Percentiles rank a stretch among this genome's conserved stretches.
phyloP scores from a whole-genome alignment of 2,797 vertebrate genomes.

The Gobionotothen gibberifrons region DNA sequence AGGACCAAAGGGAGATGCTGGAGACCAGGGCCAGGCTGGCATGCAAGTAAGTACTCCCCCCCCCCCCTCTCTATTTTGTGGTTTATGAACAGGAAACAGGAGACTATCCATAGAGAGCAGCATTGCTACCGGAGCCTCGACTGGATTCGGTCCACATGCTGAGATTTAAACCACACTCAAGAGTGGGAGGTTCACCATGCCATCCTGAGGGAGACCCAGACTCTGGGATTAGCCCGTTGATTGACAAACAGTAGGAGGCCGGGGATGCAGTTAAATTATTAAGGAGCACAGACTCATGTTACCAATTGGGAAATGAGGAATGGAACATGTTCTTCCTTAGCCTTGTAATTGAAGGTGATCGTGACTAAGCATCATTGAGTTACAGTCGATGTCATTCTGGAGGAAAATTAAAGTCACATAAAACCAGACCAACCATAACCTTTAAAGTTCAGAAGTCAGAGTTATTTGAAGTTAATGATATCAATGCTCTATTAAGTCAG shows the following conservation, averaged over 20 bases:
- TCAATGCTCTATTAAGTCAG: constrained; percentile 3
- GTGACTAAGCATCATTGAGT: constrained; percentile 33
- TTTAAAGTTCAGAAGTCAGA: background rate
- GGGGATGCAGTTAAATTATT: constrained; percentile 68
- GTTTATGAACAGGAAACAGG: constrained; percentile 75
- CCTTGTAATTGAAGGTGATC: constrained; percentile 51
- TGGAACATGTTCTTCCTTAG: constrained; percentile 63
- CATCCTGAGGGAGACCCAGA: constrained; percentile 68
- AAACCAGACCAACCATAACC: constrained; percentile 13
- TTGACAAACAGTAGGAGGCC: constrained; percentile 73
- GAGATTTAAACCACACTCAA: constrained; percentile 73
- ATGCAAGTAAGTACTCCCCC: constrained; percentile 85
- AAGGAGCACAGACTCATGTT: constrained; percentile 59
- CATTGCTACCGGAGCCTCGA: constrained; percentile 73
- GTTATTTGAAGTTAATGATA: constrained; percentile 20
- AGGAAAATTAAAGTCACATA: constrained; percentile 22
- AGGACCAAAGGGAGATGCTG: constrained; percentile 95
- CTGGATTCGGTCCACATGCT: constrained; percentile 68
- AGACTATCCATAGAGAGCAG: constrained; percentile 60
- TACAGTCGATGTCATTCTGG: constrained; percentile 13
- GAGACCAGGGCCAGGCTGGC: constrained; percentile 91
- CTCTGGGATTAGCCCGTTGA: constrained; percentile 60
- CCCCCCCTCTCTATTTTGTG: constrained; percentile 66
- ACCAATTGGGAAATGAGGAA: constrained; percentile 59
- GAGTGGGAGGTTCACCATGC: constrained; percentile 75